Evolutionary conservation across 2,113 vertebrate genomes (phyloP).

Genomic region (Oncorhynchus masou): DNA sequence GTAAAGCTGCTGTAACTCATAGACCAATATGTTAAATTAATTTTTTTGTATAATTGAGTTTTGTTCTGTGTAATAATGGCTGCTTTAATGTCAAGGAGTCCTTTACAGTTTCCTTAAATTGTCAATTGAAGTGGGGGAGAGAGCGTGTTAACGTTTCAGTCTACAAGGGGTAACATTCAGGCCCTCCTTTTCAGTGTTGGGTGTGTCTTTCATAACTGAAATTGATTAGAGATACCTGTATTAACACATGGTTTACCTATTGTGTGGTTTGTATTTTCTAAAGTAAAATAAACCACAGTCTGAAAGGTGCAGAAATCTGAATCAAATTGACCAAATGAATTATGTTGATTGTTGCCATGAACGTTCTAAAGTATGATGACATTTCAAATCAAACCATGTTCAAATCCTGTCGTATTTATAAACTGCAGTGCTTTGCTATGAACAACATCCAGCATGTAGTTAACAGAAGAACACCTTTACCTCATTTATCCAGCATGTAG

Average conservation of each 20-base stretch:
- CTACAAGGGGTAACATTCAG: no score
- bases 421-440: no score
- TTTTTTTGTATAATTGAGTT: background rate
- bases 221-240: background rate
- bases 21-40: background rate
- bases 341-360: constrained; percentile 16
- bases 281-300: background rate
- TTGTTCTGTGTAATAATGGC: constrained; percentile 14
- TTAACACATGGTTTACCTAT: background rate
- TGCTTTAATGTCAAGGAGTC: background rate
- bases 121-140: constrained; percentile 1
- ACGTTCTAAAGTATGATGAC: constrained; percentile 2
- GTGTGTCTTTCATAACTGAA: constrained; percentile 8
- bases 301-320: background rate
- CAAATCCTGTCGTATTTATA: background rate
- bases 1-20: constrained; percentile 25
- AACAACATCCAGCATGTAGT: no score
- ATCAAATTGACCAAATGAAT: constrained; percentile 30
- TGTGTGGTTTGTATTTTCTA: background rate
- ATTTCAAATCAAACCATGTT: constrained; percentile 28
- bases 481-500: no score
- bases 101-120: constrained; percentile 12
- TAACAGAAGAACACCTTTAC: no score
- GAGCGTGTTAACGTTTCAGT: no score
- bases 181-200: background rate